Evolutionary conservation across 2,113 vertebrate species (phyloP).

Genomic region (Blennius ocellaris): DNA sequence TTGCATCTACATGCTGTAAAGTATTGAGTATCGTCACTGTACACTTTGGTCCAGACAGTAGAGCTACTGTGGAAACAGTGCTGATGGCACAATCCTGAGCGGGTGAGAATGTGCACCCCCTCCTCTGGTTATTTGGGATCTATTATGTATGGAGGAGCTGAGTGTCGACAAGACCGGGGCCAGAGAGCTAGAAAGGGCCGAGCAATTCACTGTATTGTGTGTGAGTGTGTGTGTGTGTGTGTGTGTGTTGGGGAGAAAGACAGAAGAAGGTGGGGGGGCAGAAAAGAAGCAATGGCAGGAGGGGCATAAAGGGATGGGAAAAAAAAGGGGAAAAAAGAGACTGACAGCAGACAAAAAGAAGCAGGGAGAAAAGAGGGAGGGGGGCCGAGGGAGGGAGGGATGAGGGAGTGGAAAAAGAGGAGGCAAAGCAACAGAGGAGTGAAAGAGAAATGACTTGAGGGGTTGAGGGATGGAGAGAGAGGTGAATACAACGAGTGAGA

Average conservation of each 20-base stretch:
- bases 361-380: conserved; percentile 51
- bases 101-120: conserved; percentile 35
- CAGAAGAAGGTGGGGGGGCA: conserved; percentile 7
- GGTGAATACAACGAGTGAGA: conserved; percentile 65
- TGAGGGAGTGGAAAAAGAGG: conserved; percentile 69
- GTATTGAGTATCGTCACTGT: too few relatives aligned
- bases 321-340: conserved; percentile 62
- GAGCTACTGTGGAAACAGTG: conserved; percentile 39
- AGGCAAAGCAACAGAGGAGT: conserved; percentile 69
- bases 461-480: conserved; percentile 74
- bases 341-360: conserved; percentile 71
- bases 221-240: conserved; percentile 37
- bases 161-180: conserved; percentile 62
- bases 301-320: conserved; percentile 45
- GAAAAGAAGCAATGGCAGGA: conserved; percentile 50
- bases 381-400: conserved; percentile 21
- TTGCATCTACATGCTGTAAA: too few relatives aligned
- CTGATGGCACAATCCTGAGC: conserved; percentile 52
- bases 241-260: conserved; percentile 7
- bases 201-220: conserved; percentile 61
- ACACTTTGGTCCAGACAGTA: conserved; percentile 6
- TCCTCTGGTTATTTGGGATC: conserved; percentile 61
- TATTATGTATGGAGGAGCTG: conserved; percentile 69
- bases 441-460: conserved; percentile 76
- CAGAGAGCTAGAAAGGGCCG: conserved; percentile 61